phyloP scores from a whole-genome alignment of 2,888 invertebrate genomes.

The Rhingia campestris region DNA sequence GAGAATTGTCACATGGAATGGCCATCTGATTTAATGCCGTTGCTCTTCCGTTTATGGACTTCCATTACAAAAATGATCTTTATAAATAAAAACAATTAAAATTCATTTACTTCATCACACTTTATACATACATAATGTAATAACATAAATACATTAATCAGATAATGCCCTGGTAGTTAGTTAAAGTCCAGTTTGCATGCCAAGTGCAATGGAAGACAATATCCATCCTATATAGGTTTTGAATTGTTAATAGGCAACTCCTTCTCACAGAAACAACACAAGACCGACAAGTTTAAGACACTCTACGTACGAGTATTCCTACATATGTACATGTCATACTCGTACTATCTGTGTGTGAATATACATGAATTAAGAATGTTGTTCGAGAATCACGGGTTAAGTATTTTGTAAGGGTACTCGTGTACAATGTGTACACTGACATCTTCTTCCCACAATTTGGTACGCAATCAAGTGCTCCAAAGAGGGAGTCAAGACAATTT shows the following conservation, averaged over 20 bases:
- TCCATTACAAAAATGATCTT: too few relatives aligned
- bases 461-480: slow-evolving; percentile 62
- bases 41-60: too few relatives aligned
- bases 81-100: too few relatives aligned
- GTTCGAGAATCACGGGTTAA: slow-evolving; percentile 47
- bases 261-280: slow-evolving; percentile 49
- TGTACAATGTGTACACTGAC: slow-evolving; percentile 55
- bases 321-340: slow-evolving; percentile 4
- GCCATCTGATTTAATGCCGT: too few relatives aligned
- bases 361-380: slow-evolving; percentile 73
- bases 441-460: slow-evolving; percentile 72
- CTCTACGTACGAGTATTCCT: slow-evolving; percentile 18
- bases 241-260: slow-evolving; percentile 69
- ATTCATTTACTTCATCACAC: too few relatives aligned
- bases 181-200: slow-evolving; percentile 70
- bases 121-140: too few relatives aligned
- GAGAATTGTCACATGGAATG: too few relatives aligned
- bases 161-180: slow-evolving; percentile 11
- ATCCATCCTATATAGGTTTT: slow-evolving; percentile 30
- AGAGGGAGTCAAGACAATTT: slow-evolving; percentile 69
- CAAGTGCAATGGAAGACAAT: slow-evolving; percentile 65
- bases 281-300: slow-evolving; percentile 71
- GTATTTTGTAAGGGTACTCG: slow-evolving; percentile 40
- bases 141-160: too few relatives aligned
- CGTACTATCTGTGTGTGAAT: slow-evolving; percentile 59